Evolutionary conservation across 2,888 invertebrate species (phyloP).

Genomic region (Chrysopilus asiliformis): DNA sequence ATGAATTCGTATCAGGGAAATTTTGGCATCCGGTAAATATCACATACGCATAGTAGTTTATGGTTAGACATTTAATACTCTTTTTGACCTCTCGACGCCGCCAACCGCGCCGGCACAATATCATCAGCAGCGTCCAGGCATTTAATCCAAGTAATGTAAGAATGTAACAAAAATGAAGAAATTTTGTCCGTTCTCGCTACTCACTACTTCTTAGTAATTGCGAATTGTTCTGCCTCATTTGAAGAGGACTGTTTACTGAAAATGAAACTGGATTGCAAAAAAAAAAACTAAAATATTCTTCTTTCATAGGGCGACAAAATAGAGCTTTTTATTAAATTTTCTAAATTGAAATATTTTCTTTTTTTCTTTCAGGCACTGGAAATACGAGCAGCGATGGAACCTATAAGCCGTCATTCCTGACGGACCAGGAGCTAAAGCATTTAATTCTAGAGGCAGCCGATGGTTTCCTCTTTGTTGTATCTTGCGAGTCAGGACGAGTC

Average conservation of each 20-base stretch:
- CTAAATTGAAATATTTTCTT: no score
- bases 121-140: no score
- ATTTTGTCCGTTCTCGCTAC: no score
- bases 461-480: slow-evolving; percentile 71
- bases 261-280: no score
- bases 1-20: slow-evolving; percentile 7
- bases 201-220: no score
- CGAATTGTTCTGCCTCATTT: no score
- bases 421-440: slow-evolving; percentile 98
- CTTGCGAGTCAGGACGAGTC: slow-evolving; percentile 92
- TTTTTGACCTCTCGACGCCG: slow-evolving; percentile 5
- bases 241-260: no score
- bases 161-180: no score
- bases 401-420: slow-evolving; percentile 96
- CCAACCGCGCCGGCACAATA: slow-evolving; percentile 3
- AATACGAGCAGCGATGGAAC: slow-evolving; percentile 94
- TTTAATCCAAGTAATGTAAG: no score
- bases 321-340: no score
- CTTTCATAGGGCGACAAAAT: no score
- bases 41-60: slow-evolving; percentile 4
- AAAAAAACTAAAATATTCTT: no score
- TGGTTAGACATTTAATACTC: slow-evolving; percentile 8
- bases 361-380: slow-evolving; percentile 89
- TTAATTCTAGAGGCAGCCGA: slow-evolving; percentile 98
- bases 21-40: slow-evolving; percentile 11